Percentiles rank a stretch among this genome's conserved stretches.
Conservation (phyloP, 2,113 vertebrate species). For the Pavo muticus region DNA sequence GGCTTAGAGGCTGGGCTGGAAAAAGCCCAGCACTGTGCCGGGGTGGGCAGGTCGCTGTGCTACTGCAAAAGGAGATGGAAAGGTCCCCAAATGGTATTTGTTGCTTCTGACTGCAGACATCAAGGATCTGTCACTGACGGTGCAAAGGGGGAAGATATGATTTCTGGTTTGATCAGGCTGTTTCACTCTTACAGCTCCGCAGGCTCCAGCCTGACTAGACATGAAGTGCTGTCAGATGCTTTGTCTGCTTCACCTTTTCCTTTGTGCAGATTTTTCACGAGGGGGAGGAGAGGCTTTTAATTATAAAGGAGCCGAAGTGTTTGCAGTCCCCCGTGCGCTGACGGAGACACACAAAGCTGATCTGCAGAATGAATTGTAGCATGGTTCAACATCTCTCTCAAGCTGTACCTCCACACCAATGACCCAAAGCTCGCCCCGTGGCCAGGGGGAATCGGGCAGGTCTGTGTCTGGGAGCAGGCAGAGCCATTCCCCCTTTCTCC, state of each 20-base stretch:
- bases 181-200: neutral
- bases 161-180: neutral
- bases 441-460: neutral
- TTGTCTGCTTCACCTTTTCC: neutral
- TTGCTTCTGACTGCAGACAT: neutral
- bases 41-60: neutral
- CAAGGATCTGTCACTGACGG: neutral
- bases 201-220: neutral
- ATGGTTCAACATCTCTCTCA: neutral
- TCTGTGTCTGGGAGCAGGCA: neutral
- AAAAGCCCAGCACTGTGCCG: neutral
- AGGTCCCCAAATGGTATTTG: neutral
- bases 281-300: neutral
- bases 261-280: neutral
- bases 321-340: neutral
- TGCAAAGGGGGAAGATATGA: neutral
- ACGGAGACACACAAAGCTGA: neutral
- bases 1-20: neutral
- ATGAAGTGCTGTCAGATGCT: neutral
- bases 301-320: neutral
- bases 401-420: neutral
- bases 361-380: neutral
- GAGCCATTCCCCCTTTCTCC: neutral
- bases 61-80: neutral
- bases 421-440: rapidly evolving